Conservation (phyloP, 2,797 vertebrate species). For the Menidia menidia region DNA sequence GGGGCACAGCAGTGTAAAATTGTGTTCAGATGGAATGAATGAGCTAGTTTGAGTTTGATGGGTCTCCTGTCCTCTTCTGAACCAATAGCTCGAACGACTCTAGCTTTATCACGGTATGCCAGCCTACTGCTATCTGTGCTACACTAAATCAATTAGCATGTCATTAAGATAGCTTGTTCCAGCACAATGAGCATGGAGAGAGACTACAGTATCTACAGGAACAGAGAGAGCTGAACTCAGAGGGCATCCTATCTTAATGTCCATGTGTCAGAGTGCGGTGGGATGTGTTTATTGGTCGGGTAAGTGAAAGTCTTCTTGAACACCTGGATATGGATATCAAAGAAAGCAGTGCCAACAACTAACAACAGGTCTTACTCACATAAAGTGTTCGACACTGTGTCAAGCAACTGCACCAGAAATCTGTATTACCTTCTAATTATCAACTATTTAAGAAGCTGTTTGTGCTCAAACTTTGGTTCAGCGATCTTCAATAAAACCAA, state of each 20-base stretch:
- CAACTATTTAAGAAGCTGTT: constrained; percentile 7
- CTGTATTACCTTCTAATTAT: constrained; percentile 10
- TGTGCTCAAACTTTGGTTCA: constrained; percentile 4
- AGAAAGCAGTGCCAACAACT: constrained; percentile 19
- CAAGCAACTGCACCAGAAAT: background rate
- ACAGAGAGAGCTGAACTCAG: constrained; percentile 50
- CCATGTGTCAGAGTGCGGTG: constrained; percentile 42
- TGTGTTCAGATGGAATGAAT: constrained; percentile 65
- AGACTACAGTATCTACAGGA: constrained; percentile 72
- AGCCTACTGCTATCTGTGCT: constrained; percentile 74
- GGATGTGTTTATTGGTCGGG: constrained; percentile 41
- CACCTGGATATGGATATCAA: constrained; percentile 33
- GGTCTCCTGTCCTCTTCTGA: constrained; percentile 72
- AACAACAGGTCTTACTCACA: constrained; percentile 25
- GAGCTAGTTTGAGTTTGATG: constrained; percentile 66
- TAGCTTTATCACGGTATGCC: constrained; percentile 83
- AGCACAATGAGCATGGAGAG: constrained; percentile 75
- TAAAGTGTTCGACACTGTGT: constrained; percentile 8
- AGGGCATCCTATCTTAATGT: constrained; percentile 68
- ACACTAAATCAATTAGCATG: constrained; percentile 81
- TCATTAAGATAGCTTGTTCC: constrained; percentile 81
- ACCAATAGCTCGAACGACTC: constrained; percentile 69
- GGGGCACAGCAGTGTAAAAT: constrained; percentile 65
- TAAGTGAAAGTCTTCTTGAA: constrained; percentile 24
- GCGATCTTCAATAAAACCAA: constrained; percentile 27